Evolutionary conservation across 64 coral and sea anemone species (phyloP).

Genomic region (Actinia equina): DNA sequence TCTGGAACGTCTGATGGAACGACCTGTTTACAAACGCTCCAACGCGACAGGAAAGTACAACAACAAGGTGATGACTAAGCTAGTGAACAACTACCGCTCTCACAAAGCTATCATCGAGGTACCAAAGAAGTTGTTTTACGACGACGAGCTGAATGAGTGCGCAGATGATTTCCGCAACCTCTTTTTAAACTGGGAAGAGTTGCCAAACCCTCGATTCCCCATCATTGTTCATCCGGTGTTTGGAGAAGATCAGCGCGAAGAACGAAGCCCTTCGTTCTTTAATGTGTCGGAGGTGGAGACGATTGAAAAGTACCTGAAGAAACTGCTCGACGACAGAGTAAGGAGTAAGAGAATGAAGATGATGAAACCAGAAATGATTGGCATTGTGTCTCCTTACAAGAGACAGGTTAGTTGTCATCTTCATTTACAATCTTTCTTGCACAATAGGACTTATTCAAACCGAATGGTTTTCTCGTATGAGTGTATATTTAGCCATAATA

Average conservation of each 20-base stretch:
- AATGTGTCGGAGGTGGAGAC: slow-evolving; percentile 62
- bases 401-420: slow-evolving; percentile 49
- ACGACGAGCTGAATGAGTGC: slow-evolving; percentile 70
- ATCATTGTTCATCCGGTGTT: slow-evolving; percentile 76
- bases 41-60: slow-evolving; percentile 6
- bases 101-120: slow-evolving; percentile 67
- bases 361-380: slow-evolving; percentile 69
- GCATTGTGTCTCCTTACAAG: slow-evolving; percentile 73
- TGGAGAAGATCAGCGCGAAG: slow-evolving; percentile 68
- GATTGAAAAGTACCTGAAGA: slow-evolving; percentile 70
- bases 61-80: slow-evolving; percentile 52
- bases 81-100: slow-evolving; percentile 73
- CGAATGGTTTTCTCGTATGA: no score
- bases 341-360: slow-evolving; percentile 48
- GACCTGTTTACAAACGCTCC: no score
- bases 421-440: no score
- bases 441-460: no score
- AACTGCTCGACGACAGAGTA: slow-evolving; percentile 59
- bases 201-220: slow-evolving; percentile 58
- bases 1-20: slow-evolving; percentile 76
- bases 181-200: slow-evolving; percentile 66
- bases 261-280: slow-evolving; percentile 45
- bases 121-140: slow-evolving; percentile 72
- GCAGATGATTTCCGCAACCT: slow-evolving; percentile 65
- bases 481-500: no score